Conservation (phyloP, 2,888 invertebrate species). For the Apomyelois bistriatella region DNA sequence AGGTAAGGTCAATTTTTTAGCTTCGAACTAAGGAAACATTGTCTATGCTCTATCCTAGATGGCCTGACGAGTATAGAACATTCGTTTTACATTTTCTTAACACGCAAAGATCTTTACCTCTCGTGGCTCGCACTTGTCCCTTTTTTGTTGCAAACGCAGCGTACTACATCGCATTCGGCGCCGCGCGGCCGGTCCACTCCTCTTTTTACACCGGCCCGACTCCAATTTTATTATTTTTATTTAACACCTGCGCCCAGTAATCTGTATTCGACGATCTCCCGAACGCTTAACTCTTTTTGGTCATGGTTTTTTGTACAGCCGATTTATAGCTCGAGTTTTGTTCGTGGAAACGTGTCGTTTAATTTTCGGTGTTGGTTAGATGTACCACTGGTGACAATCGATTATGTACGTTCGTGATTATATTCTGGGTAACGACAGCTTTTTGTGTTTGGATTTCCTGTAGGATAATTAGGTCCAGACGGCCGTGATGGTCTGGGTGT, state of each 20-base stretch:
- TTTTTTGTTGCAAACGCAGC: conserved; percentile 59
- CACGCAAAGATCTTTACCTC: conserved; percentile 36
- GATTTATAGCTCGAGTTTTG: conserved; percentile 71
- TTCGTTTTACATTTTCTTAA: conserved; percentile 4
- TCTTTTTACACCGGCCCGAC: conserved; percentile 68
- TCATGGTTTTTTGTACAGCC: conserved; percentile 56
- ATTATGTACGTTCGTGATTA: conserved; percentile 64
- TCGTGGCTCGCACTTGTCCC: conserved; percentile 22
- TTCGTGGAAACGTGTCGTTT: conserved; percentile 70
- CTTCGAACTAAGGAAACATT: not conserved
- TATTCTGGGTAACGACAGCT: conserved; percentile 26
- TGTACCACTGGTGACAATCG: conserved; percentile 54
- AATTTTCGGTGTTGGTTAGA: conserved; percentile 57
- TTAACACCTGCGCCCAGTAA: conserved; percentile 78
- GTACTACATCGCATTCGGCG: conserved; percentile 66
- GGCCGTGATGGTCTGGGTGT: not conserved
- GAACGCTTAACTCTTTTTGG: conserved; percentile 79
- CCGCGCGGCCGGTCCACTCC: conserved; percentile 68
- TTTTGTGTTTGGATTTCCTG: conserved; percentile 10
- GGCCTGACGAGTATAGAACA: not conserved
- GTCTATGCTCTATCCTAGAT: not conserved
- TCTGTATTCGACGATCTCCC: conserved; percentile 76
- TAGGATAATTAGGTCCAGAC: conserved; percentile 7
- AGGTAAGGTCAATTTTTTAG: not conserved
- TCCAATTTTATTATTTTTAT: conserved; percentile 78